phyloP scores from a whole-genome alignment of 2,797 vertebrate genomes.

The Dicrostonyx torquatus region DNA sequence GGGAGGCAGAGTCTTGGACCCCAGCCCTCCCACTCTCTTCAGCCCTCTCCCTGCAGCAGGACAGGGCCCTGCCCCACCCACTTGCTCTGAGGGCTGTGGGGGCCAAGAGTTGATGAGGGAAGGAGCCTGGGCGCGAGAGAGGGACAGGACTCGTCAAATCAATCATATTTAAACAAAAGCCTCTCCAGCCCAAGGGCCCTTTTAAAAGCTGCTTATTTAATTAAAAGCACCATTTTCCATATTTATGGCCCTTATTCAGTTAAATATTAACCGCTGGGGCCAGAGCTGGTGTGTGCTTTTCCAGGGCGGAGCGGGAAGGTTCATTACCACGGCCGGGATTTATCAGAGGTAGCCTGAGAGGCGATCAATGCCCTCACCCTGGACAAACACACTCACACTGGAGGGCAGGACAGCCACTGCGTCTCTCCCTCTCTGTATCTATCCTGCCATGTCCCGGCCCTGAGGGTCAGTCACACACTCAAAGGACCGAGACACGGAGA shows the following conservation, averaged over 20 bases:
- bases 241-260: constrained; percentile 97
- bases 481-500: neutral
- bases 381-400: constrained; percentile 52
- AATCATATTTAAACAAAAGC: constrained; percentile 99
- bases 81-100: constrained; percentile 28
- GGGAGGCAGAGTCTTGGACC: neutral
- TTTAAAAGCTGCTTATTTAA: constrained; percentile 99
- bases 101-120: constrained; percentile 66
- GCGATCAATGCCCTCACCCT: constrained; percentile 44
- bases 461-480: neutral
- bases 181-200: constrained; percentile 94
- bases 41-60: neutral
- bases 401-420: neutral
- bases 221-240: constrained; percentile 99
- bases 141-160: constrained; percentile 90
- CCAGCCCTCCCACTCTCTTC: neutral
- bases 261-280: constrained; percentile 96
- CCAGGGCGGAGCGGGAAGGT: constrained; percentile 82
- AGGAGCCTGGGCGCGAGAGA: constrained; percentile 68
- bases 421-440: neutral
- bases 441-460: neutral
- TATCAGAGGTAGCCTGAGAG: constrained; percentile 61
- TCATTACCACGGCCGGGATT: constrained; percentile 83
- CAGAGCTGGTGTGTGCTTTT: constrained; percentile 89
- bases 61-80: neutral